Evolutionary conservation across 2,888 invertebrate genomes (phyloP).

Genomic region (Lordiphosa andalusiaca): DNA sequence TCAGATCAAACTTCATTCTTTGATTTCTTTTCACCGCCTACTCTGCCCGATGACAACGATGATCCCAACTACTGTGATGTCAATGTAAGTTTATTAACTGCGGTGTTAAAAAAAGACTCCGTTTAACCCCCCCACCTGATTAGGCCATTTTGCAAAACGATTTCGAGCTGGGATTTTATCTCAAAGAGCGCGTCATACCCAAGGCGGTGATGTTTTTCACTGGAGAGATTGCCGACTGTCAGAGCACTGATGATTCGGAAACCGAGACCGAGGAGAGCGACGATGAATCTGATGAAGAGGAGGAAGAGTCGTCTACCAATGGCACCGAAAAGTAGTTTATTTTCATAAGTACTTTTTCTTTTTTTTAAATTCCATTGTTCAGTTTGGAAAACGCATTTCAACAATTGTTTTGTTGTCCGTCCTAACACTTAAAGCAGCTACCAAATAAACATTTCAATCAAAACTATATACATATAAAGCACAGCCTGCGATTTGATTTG

Average conservation of each 20-base stretch:
- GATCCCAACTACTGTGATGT: constrained; percentile 72
- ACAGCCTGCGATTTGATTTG: background rate
- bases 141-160: constrained; percentile 84
- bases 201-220: constrained; percentile 97
- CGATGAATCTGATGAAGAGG: constrained; percentile 57
- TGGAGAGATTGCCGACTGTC: constrained; percentile 85
- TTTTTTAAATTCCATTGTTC: background rate
- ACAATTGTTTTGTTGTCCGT: constrained; percentile 23
- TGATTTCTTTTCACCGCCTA: constrained; percentile 93
- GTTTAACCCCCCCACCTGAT: background rate
- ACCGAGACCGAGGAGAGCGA: constrained; percentile 60
- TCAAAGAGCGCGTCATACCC: constrained; percentile 96
- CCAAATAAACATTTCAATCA: constrained; percentile 61
- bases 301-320: constrained; percentile 50
- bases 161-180: constrained; percentile 98
- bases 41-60: constrained; percentile 63
- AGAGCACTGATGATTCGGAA: constrained; percentile 64
- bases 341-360: background rate
- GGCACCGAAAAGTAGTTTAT: constrained; percentile 29
- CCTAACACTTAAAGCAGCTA: constrained; percentile 25
- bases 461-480: constrained; percentile 19
- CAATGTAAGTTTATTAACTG: constrained; percentile 50
- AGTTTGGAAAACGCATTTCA: background rate
- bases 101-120: background rate
- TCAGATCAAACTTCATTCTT: constrained; percentile 85